Evolutionary conservation across 1,140 invertebrate species (phyloP).

Genomic region (Delia radicum): DNA sequence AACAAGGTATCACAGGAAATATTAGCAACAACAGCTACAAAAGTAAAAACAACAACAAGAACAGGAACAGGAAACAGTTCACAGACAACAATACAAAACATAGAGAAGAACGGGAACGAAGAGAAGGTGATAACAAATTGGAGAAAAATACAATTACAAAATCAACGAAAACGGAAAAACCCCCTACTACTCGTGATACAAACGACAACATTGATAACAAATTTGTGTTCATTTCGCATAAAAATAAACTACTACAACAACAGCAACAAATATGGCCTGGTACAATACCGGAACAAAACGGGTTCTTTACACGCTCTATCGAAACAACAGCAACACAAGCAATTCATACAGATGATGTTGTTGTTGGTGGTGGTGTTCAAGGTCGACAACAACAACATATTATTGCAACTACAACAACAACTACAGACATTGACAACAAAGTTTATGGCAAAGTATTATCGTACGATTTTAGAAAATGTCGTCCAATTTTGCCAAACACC

Average conservation of each 20-base stretch:
- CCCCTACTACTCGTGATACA: neutral
- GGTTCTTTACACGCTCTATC: neutral
- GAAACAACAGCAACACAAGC: neutral
- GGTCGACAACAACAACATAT: neutral
- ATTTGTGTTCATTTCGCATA: slow-evolving; percentile 25
- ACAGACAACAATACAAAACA: neutral
- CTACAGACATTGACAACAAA: neutral
- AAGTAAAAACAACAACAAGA: neutral
- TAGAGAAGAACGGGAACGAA: neutral
- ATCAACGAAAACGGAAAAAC: neutral
- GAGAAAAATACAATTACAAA: neutral
- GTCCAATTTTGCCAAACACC: slow-evolving; percentile 30
- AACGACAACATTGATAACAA: slow-evolving; percentile 17
- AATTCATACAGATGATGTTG: slow-evolving; percentile 10
- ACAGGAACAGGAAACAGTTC: slow-evolving; percentile 10
- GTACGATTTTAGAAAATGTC: too few relatives aligned
- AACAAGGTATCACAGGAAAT: neutral
- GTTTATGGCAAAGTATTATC: neutral
- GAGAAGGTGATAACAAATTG: neutral
- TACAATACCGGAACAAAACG: neutral
- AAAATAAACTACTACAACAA: slow-evolving; percentile 21
- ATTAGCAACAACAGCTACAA: neutral
- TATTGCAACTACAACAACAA: neutral
- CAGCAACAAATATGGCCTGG: slow-evolving; percentile 26
- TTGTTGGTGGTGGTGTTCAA: neutral